A percentile compares a stretch with the other conserved stretches of the same genome.
These are phyloP conservation scores for Meteorus colon DNA, from an alignment of 2,888 invertebrate genomes.

Conservation along the genomic window DNA sequence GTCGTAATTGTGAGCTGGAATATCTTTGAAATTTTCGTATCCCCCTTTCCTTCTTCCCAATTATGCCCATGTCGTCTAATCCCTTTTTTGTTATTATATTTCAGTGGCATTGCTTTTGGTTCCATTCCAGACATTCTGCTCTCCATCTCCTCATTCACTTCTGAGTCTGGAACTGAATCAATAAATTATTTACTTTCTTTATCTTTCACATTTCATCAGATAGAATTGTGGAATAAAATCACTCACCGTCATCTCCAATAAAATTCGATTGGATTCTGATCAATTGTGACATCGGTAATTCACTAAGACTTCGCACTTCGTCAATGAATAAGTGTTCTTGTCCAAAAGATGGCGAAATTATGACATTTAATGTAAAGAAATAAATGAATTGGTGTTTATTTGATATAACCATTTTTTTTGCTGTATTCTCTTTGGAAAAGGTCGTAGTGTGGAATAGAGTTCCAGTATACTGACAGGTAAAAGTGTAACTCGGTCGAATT, in stretches of 20 bases:
- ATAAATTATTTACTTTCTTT: background rate
- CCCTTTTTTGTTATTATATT: constrained; percentile 56
- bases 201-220: background rate
- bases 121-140: constrained; percentile 44
- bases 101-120: constrained; percentile 65
- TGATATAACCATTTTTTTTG: constrained; percentile 14
- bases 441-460: background rate
- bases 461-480: background rate
- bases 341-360: constrained; percentile 17
- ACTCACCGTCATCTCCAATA: constrained; percentile 57
- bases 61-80: constrained; percentile 71
- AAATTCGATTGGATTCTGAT: constrained; percentile 78
- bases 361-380: background rate
- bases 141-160: constrained; percentile 41
- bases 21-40: constrained; percentile 82
- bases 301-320: constrained; percentile 77
- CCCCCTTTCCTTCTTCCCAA: constrained; percentile 74
- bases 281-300: constrained; percentile 81
- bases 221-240: background rate
- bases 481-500: background rate
- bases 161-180: constrained; percentile 3
- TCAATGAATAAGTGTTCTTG: constrained; percentile 56
- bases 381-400: constrained; percentile 32
- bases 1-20: constrained; percentile 87
- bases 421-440: background rate